Evolutionary conservation across 1,140 invertebrate genomes (phyloP), one percentile per base, ranked within the genome.

Genomic region (Atopsyche davidsoni): DNA sequence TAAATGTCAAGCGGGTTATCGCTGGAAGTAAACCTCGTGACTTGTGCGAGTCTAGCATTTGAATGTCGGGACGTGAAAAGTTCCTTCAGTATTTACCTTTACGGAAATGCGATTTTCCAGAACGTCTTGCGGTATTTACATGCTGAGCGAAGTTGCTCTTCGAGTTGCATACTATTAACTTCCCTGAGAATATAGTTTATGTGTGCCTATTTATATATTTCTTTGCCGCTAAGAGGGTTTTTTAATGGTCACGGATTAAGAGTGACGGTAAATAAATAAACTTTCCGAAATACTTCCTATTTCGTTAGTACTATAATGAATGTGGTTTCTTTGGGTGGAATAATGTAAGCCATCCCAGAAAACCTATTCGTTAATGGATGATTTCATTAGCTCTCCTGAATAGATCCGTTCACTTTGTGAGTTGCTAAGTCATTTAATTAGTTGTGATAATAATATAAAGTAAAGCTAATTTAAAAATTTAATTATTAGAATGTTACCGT

Each of bases 61-160:
- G 16, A 10, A 3, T 11, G 16, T n/a, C 24, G 36, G n/a, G 4
- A 18, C 36, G 36, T 17, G 36, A 39, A 39, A 39, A 39, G 36
- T 39, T 39, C 36, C n/a, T 39, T 18, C 16, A 39, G 36, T 39
- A 39, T 39, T 39, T 39, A 39, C 36, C 36, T 39, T 39, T 17
- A 39, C n/a, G 36, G 36, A 39, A 39, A 39, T 39, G 36, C 36
- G 18, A 39, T 39, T 39, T 39, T 39, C 36, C 14, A 16, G 34
- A 9, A 17, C 11, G 36, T 18, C 13, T 21, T 11, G 36, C 36
- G 36, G 36, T 39, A 39, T 39, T 39, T 39, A 39, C 36, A 39
- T 39, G 36, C 14, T 39, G n/a, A n/a, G n/a, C 36, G 7, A 18
- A 19, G 36, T 39, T 16, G 11, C 36, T 18, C 36, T n/a, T 17